Evolutionary conservation across 2,888 invertebrate genomes (phyloP), one percentile per base, ranked within the genome.

Genomic region (Lepeophtheirus nordmannii): DNA sequence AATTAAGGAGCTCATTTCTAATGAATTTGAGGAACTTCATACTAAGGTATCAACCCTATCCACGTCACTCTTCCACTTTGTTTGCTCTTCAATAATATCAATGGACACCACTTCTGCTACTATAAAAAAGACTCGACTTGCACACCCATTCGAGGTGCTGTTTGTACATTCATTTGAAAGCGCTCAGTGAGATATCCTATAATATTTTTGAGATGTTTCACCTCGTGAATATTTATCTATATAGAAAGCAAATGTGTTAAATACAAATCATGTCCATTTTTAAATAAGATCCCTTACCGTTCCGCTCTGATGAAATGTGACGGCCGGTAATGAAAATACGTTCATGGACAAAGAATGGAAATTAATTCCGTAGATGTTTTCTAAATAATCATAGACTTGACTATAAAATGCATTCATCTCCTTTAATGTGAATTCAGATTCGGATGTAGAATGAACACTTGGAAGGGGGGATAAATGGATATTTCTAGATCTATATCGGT

Each of bases 341-440:
- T 46, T 46, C 17, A 46, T 5, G 5, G 30, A 1, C 3, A 17
- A 46, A 8, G 53, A 46, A 46, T 2, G 8, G 53, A 46, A 17
- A n/a, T 17, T 2, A n/a, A 46, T 17, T 46, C 53, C 53, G 8
- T 46, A 46, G 2, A 46, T 8, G 14, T 2, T 46, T 8, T 46
- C n/a, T 14, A 46, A n/a, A 46, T 46, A 8, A 17, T 14, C 14
- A 46, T 46, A 46, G 53, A 46, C 3, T 46, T 46, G 2, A 46
- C 17, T 17, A 17, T 46, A 46, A 17, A 46, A 46, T 3, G 53
- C 8, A 3, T 46, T 14, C 53, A 46, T 46, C 17, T 46, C 53
- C 53, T 46, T 46, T 46, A 46, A 17, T n/a, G 53, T 46, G 53
- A 46, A 46, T 46, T 46, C 53, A 8, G 53, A 46, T 46, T 46